Percentiles rank a stretch among this genome's conserved stretches.
phyloP scores from a whole-genome alignment of 2,888 invertebrate genomes.

The Chymomyza amoena region DNA sequence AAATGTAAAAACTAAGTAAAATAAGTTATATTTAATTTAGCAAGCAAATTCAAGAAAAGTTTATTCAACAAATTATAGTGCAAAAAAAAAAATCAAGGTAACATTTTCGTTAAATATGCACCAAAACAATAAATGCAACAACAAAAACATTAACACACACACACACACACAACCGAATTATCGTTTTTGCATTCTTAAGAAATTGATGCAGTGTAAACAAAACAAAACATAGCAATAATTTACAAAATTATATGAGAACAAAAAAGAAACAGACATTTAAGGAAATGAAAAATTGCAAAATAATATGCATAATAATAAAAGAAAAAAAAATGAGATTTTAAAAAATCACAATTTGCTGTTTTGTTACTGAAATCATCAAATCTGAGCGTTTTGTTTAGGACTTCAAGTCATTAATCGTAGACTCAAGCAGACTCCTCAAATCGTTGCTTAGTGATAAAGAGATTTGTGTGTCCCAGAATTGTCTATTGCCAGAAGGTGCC shows the following conservation, averaged over 20 bases:
- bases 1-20: slow-evolving; percentile 72
- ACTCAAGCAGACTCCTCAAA: no score
- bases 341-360: slow-evolving; percentile 7
- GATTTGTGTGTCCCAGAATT: no score
- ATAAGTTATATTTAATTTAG: slow-evolving; percentile 68
- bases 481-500: no score
- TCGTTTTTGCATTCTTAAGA: background rate
- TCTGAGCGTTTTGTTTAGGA: no score
- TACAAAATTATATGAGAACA: slow-evolving; percentile 3
- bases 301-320: slow-evolving; percentile 22
- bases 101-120: background rate
- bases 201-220: slow-evolving; percentile 7
- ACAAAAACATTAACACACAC: background rate
- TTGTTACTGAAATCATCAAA: background rate
- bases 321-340: slow-evolving; percentile 7
- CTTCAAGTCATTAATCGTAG: no score
- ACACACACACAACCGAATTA: background rate
- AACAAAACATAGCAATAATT: slow-evolving; percentile 12
- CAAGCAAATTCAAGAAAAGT: slow-evolving; percentile 53
- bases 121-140: background rate
- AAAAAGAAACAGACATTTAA: slow-evolving; percentile 4
- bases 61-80: slow-evolving; percentile 36
- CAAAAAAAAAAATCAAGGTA: slow-evolving; percentile 3
- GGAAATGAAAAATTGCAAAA: slow-evolving; percentile 12
- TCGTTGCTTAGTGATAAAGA: no score